Evolutionary conservation across 2,113 vertebrate genomes (phyloP).

Genomic region (Hippoglossus stenolepis): DNA sequence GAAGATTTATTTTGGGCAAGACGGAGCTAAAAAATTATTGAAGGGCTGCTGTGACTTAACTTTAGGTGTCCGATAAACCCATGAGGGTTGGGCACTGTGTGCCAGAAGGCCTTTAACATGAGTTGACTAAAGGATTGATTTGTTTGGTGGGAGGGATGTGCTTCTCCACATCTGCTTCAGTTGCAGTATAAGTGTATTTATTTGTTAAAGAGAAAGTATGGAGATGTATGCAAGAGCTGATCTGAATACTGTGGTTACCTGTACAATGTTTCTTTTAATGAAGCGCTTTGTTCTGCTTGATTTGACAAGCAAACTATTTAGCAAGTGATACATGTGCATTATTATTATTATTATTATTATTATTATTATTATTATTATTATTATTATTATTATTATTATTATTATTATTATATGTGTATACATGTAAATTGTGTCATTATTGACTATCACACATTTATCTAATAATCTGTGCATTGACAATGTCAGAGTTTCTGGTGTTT

Average conservation of each 20-base stretch:
- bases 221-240: not conserved
- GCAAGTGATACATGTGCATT: too few relatives aligned
- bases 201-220: not conserved
- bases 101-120: too few relatives aligned
- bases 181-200: not conserved
- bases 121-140: too few relatives aligned
- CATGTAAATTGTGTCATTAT: not conserved
- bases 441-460: not conserved
- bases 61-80: too few relatives aligned
- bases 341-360: too few relatives aligned
- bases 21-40: too few relatives aligned
- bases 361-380: too few relatives aligned
- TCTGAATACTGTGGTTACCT: not conserved
- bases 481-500: not conserved
- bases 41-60: too few relatives aligned
- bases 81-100: too few relatives aligned
- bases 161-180: not conserved
- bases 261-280: not conserved
- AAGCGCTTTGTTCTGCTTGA: not conserved
- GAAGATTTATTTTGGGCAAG: too few relatives aligned
- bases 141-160: too few relatives aligned
- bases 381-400: too few relatives aligned
- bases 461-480: not conserved
- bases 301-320: not conserved
- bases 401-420: not conserved